A percentile compares a stretch with the other conserved stretches of the same genome.
Evolutionary conservation across 2,888 invertebrate genomes (phyloP).

Genomic region (Vesta saturnalis): DNA sequence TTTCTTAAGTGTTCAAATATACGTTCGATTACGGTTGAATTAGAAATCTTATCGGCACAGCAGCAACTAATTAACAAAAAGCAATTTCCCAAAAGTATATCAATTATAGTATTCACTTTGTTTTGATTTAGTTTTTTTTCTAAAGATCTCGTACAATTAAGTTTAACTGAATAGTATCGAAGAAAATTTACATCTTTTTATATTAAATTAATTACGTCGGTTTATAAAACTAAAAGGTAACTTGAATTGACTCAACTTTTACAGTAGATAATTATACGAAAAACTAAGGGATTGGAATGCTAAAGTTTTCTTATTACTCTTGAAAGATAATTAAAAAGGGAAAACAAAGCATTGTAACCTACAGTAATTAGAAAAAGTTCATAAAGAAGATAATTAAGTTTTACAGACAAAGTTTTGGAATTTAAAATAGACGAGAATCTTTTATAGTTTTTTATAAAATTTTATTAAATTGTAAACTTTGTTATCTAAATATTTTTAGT

Average conservation of each 20-base stretch:
- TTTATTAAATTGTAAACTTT: background rate
- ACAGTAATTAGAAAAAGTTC: slow-evolving; percentile 33
- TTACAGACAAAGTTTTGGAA: slow-evolving; percentile 20
- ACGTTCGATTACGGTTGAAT: too few relatives aligned
- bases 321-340: slow-evolving; percentile 31
- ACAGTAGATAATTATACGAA: slow-evolving; percentile 15
- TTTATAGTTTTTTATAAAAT: background rate
- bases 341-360: slow-evolving; percentile 25
- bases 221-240: slow-evolving; percentile 10
- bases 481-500: too few relatives aligned
- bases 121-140: too few relatives aligned
- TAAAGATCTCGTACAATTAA: too few relatives aligned
- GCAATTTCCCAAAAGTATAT: too few relatives aligned
- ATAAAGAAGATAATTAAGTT: slow-evolving; percentile 33
- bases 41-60: too few relatives aligned
- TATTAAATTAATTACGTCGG: background rate
- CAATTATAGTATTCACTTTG: too few relatives aligned
- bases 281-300: slow-evolving; percentile 19
- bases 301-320: slow-evolving; percentile 23
- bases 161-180: too few relatives aligned
- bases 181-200: too few relatives aligned
- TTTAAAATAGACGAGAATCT: background rate
- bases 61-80: too few relatives aligned
- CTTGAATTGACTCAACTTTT: slow-evolving; percentile 15
- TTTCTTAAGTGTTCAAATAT: too few relatives aligned